Conservation (phyloP, 2,113 vertebrate species). For the Sminthopsis crassicaudata region DNA sequence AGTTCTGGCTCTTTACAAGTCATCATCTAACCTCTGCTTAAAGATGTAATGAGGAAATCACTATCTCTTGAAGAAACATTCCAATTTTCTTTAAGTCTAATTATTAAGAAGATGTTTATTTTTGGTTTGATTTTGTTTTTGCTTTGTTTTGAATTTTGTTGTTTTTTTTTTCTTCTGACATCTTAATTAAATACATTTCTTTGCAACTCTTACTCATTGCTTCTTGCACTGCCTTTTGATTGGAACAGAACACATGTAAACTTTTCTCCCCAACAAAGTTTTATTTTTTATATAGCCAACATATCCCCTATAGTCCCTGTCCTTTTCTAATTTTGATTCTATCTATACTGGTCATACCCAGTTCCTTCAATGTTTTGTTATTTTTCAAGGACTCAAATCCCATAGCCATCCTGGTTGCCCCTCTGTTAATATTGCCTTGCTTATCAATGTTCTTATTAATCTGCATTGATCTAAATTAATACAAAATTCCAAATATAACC, state of each 20-base stretch:
- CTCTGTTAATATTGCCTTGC: too few relatives aligned
- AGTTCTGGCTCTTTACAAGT: not conserved
- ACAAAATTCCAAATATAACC: too few relatives aligned
- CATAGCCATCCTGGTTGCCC: too few relatives aligned
- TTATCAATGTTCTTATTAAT: too few relatives aligned
- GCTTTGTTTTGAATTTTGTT: too few relatives aligned
- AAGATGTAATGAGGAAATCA: not conserved
- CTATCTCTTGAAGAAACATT: not conserved
- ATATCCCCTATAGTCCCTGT: not conserved
- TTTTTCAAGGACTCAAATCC: too few relatives aligned
- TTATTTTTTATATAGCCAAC: not conserved
- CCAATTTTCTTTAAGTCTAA: not conserved
- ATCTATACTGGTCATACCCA: not conserved
- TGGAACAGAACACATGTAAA: not conserved
- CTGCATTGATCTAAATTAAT: too few relatives aligned
- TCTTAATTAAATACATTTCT: not conserved
- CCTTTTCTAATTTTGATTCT: not conserved
- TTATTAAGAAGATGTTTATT: not conserved
- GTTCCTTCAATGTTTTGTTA: not conserved
- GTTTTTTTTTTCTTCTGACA: not conserved
- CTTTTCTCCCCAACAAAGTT: not conserved
- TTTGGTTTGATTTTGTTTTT: too few relatives aligned
- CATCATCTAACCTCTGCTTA: not conserved
- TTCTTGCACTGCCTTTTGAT: not conserved
- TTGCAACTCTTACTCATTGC: not conserved